phyloP scores from a whole-genome alignment of 2,888 invertebrate genomes.

The Apamea anceps region DNA sequence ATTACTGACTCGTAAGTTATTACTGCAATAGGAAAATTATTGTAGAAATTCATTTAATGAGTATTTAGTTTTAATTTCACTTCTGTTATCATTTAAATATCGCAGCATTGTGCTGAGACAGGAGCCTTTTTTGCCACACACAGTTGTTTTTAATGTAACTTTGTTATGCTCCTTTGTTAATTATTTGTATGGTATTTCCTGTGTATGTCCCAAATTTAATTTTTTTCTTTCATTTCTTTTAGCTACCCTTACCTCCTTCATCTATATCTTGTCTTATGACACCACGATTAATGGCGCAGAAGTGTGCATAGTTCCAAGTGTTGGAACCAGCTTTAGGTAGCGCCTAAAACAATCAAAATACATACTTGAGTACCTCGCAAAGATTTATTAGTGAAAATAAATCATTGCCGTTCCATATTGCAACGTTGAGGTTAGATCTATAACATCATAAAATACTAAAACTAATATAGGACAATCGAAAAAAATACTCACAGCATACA shows the following conservation, averaged over 20 bases:
- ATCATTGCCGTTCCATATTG: not conserved
- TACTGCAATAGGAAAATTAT: constrained; percentile 12
- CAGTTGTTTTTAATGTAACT: not conserved
- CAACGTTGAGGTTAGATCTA: not conserved
- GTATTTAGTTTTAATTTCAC: not conserved
- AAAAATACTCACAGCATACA: constrained; percentile 36
- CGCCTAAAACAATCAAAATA: constrained; percentile 24
- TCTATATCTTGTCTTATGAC: constrained; percentile 26
- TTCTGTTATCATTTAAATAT: not conserved
- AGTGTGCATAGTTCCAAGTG: constrained; percentile 45
- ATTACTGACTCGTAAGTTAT: constrained; percentile 50
- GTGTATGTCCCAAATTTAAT: no score
- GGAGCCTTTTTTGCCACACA: not conserved
- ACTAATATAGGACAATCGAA: not conserved
- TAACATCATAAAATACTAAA: not conserved
- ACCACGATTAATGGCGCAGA: constrained; percentile 38
- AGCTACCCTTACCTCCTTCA: constrained; percentile 29
- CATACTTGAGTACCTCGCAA: not conserved
- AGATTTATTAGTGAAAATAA: not conserved
- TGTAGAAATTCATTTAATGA: not conserved
- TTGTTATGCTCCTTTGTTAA: not conserved
- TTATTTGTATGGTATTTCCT: not conserved
- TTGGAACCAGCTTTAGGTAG: constrained; percentile 17
- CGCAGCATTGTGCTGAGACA: not conserved
- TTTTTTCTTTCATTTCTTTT: not conserved